Conservation (phyloP, 2,113 vertebrate genomes). For the Notothenia coriiceps region DNA sequence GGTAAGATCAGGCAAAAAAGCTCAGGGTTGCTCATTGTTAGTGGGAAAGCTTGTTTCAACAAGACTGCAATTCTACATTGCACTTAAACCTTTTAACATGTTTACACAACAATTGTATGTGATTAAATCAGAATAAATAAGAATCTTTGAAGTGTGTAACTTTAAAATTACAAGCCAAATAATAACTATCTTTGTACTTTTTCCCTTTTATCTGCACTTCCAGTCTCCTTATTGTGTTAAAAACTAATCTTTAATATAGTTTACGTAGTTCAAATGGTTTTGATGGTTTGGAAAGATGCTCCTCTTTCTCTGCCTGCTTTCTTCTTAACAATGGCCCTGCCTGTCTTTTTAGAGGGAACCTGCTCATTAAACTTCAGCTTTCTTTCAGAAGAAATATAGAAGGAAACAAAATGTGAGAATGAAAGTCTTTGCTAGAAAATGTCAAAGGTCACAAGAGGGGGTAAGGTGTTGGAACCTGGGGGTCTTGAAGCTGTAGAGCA, state of each 20-base stretch:
- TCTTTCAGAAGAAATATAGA: not conserved
- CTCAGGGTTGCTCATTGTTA: not conserved
- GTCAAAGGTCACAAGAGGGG: slow-evolving; percentile 29
- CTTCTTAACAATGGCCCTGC: not conserved
- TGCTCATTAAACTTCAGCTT: not conserved
- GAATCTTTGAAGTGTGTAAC: not conserved
- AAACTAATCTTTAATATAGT: not conserved
- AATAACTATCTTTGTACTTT: not conserved
- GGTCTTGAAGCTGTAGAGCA: slow-evolving; percentile 9
- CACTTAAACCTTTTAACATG: not conserved
- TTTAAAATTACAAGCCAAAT: not conserved
- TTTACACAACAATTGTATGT: not conserved
- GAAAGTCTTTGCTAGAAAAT: slow-evolving; percentile 16
- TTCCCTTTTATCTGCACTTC: no score
- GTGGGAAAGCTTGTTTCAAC: slow-evolving; percentile 1
- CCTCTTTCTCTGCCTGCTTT: not conserved
- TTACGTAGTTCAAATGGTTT: not conserved
- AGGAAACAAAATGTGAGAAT: not conserved
- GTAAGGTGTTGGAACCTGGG: not conserved
- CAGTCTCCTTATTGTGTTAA: not conserved
- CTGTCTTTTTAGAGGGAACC: slow-evolving; percentile 8
- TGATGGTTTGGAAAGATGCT: not conserved
- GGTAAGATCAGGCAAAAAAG: not conserved
- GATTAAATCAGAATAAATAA: not conserved
- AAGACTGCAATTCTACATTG: slow-evolving; percentile 13